Evolutionary conservation across 2,113 vertebrate genomes (phyloP).

Genomic region (Rhinolophus ferrumequinum): DNA sequence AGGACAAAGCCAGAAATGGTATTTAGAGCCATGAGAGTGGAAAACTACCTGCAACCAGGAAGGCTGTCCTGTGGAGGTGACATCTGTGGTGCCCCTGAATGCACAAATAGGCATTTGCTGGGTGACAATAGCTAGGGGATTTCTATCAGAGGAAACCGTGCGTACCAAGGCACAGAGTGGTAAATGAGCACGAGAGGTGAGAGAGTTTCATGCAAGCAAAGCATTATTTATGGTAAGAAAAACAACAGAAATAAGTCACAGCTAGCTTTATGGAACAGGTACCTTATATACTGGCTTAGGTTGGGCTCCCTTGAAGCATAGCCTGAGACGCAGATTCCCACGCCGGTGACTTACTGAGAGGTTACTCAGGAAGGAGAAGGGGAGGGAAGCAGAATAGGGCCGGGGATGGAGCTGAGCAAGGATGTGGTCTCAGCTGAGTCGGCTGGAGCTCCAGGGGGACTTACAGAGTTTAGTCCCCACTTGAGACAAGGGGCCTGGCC

Average conservation of each 20-base stretch:
- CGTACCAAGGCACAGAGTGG: not conserved
- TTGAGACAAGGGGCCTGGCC: not conserved
- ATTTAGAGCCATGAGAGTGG: not conserved
- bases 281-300: not conserved
- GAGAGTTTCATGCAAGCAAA: not conserved
- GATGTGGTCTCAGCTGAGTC: not conserved
- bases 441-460: not conserved
- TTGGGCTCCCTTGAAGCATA: not conserved
- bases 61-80: not conserved
- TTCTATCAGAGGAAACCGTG: not conserved
- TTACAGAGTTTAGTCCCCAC: not conserved
- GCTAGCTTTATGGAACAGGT: not conserved
- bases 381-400: not conserved
- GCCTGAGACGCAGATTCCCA: not conserved
- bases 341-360: not conserved
- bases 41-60: not conserved
- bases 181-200: not conserved
- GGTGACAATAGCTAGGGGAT: not conserved
- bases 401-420: not conserved
- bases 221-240: slow-evolving; percentile 17
- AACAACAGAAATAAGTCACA: not conserved
- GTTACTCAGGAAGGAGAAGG: too few species aligned
- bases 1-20: not conserved
- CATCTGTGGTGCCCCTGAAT: not conserved
- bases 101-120: not conserved